These are phyloP conservation scores for Lasioglossum villosulum DNA, from an alignment of 2,888 invertebrate species.

Conservation along the genomic window DNA sequence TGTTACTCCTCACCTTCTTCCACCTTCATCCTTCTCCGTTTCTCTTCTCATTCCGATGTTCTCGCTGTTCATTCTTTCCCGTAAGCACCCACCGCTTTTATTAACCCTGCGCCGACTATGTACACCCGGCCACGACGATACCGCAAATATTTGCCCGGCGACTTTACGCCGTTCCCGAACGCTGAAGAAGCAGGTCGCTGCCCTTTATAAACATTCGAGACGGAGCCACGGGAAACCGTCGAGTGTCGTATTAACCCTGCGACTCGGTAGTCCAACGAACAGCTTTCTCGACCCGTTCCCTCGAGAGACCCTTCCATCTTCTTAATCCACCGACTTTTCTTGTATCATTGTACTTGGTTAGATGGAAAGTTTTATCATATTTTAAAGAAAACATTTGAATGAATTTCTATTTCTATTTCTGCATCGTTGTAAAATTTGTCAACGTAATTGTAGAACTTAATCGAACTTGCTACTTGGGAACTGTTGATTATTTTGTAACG, in stretches of 20 bases:
- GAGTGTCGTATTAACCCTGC: not conserved
- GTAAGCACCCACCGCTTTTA: constrained; percentile 60
- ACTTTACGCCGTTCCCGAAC: constrained; percentile 52
- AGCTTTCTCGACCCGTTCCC: not conserved
- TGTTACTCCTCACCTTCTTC: not conserved
- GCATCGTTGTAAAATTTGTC: not conserved
- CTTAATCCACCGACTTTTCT: not conserved
- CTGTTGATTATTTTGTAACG: constrained; percentile 8
- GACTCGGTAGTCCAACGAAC: not conserved
- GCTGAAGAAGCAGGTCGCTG: constrained; percentile 58
- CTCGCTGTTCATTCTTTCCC: constrained; percentile 8
- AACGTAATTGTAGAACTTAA: not conserved
- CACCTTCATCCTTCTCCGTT: not conserved
- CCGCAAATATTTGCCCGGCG: constrained; percentile 70
- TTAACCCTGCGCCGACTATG: constrained; percentile 63
- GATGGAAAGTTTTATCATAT: too few species aligned
- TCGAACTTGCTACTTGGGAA: not conserved
- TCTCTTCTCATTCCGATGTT: not conserved
- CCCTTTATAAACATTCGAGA: constrained; percentile 58
- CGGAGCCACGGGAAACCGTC: constrained; percentile 15
- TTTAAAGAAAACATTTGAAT: too few species aligned
- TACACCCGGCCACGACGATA: constrained; percentile 63
- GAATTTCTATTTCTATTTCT: not conserved
- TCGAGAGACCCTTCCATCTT: not conserved
- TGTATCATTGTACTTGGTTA: not conserved